Conservation (phyloP, 2,113 vertebrate genomes). For the Spheniscus mendiculus region DNA sequence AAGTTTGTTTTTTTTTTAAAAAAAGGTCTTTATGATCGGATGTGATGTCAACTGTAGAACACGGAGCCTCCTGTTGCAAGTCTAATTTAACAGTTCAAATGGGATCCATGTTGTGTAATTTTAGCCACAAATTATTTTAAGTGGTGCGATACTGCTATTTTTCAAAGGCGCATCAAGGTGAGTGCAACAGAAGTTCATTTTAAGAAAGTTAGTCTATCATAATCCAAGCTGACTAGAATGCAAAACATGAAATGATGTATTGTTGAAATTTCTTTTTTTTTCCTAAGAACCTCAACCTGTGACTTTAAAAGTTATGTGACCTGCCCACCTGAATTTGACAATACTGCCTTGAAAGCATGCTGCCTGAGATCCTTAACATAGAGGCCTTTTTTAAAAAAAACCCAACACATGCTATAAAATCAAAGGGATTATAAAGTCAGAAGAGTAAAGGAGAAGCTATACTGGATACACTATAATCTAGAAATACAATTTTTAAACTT, state of each 20-base stretch:
- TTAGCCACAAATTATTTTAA: not conserved
- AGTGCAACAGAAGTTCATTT: not conserved
- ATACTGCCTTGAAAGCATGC: not conserved
- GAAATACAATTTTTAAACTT: not conserved
- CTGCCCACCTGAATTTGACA: conserved; percentile 3
- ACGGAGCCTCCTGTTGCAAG: not conserved
- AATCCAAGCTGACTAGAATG: not conserved
- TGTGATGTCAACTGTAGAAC: not conserved
- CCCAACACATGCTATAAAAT: not conserved
- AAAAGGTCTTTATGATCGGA: not conserved
- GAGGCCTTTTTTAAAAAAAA: not conserved
- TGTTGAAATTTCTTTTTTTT: not conserved
- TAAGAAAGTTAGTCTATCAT: not conserved
- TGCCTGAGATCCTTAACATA: not conserved
- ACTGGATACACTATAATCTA: not conserved
- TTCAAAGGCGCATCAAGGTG: not conserved
- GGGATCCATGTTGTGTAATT: not conserved
- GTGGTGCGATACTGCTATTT: not conserved
- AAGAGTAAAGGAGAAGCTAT: conserved; percentile 5
- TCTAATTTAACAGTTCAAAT: not conserved
- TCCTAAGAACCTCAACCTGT: not conserved
- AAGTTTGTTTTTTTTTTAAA: not conserved
- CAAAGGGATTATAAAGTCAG: not conserved
- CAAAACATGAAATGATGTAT: not conserved
- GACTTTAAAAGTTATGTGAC: not conserved